Evolutionary conservation across 2,113 vertebrate species (phyloP).

Genomic region (Corythornis cristatus): DNA sequence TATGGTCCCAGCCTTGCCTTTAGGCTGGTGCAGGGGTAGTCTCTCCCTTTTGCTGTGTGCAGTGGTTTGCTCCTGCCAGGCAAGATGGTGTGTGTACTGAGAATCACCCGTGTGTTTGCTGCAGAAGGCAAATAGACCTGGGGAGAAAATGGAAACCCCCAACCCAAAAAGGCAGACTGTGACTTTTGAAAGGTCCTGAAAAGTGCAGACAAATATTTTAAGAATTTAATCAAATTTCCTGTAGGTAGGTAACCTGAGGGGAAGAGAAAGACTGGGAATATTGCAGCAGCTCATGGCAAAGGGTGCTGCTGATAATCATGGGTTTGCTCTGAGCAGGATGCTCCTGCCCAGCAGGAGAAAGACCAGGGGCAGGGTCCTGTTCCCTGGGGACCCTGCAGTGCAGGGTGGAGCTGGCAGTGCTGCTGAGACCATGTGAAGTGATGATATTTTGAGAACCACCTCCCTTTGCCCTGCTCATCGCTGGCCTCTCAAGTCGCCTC

Average conservation of each 20-base stretch:
- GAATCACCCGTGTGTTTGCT: background rate
- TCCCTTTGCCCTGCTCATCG: fast-evolving
- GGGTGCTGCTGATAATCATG: background rate
- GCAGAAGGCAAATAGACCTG: background rate
- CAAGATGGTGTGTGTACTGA: background rate
- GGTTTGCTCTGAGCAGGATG: background rate
- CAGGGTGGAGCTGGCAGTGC: background rate
- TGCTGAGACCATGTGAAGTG: background rate
- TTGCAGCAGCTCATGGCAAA: background rate
- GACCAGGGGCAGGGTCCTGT: background rate
- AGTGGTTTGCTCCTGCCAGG: background rate
- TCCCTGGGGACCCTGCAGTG: background rate
- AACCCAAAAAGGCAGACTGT: background rate
- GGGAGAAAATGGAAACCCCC: background rate
- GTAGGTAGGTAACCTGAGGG: background rate
- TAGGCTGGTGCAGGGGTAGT: background rate
- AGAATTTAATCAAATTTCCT: background rate
- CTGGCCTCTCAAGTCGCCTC: fast-evolving
- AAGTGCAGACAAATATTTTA: background rate
- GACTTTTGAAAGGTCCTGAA: background rate
- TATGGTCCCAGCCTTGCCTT: background rate
- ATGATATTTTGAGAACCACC: background rate
- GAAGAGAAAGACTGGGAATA: background rate
- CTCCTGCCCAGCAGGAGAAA: background rate
- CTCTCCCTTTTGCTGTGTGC: background rate